Evolutionary conservation across 2,113 vertebrate species (phyloP).

Genomic region (Sphaerodactylus townsendi): DNA sequence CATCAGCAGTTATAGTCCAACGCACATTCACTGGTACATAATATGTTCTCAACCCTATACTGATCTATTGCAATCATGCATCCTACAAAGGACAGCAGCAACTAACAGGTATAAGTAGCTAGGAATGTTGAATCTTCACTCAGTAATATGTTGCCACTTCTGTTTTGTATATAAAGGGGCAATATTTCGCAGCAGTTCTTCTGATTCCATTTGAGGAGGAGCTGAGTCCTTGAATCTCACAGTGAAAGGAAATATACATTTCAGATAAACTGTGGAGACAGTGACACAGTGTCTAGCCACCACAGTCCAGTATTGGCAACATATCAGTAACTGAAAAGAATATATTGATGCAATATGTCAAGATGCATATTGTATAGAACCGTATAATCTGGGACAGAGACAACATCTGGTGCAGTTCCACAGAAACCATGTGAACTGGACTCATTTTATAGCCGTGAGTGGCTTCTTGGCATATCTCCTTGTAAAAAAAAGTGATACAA

Average conservation of each 20-base stretch:
- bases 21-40: too few relatives aligned
- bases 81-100: conserved; percentile 17
- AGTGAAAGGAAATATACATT: conserved; percentile 57
- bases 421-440: background rate
- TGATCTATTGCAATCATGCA: conserved; percentile 35
- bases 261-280: conserved; percentile 29
- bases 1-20: too few relatives aligned
- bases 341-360: conserved; percentile 57
- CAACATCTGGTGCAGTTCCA: conserved; percentile 36
- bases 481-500: background rate
- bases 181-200: background rate
- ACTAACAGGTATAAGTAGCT: background rate
- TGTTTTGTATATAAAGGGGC: background rate
- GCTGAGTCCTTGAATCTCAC: conserved; percentile 44
- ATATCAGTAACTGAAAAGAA: conserved; percentile 51
- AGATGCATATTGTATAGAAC: conserved; percentile 33
- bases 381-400: conserved; percentile 44
- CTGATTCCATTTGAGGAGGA: conserved; percentile 46
- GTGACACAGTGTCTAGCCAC: conserved; percentile 52
- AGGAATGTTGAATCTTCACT: background rate
- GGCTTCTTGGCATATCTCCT: background rate
- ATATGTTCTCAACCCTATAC: too few relatives aligned
- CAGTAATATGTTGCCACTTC: background rate
- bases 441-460: background rate
- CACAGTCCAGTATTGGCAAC: conserved; percentile 58